phyloP scores from a whole-genome alignment of 30 jellyfish, hydroid and myxozoan species.

The Pelagia noctiluca region DNA sequence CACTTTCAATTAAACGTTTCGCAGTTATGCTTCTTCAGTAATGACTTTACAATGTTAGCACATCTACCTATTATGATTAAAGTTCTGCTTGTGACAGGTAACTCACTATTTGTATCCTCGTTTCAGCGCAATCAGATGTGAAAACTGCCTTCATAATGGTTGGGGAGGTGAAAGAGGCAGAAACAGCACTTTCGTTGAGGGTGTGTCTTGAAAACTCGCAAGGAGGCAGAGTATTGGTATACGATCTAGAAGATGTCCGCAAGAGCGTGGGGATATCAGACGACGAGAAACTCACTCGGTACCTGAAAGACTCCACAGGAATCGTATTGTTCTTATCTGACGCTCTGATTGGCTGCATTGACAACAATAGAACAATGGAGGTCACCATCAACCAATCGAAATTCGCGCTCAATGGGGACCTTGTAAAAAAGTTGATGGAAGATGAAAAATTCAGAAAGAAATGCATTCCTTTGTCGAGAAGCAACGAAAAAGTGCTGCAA shows the following conservation, averaged over 20 bases:
- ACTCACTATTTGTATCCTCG: neutral
- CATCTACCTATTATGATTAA: neutral
- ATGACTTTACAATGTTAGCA: neutral
- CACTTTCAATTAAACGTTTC: neutral
- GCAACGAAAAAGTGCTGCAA: neutral
- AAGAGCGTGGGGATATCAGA: constrained; percentile 9
- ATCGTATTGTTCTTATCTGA: neutral
- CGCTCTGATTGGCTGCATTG: constrained; percentile 33
- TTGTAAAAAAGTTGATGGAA: neutral
- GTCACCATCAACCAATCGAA: constrained; percentile 10
- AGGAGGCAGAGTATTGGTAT: constrained; percentile 15
- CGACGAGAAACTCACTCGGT: constrained; percentile 17
- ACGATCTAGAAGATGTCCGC: constrained; percentile 28
- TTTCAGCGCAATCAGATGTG: neutral
- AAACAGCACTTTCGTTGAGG: constrained; percentile 7
- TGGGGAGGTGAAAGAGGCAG: constrained; percentile 17
- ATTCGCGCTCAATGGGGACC: constrained; percentile 8
- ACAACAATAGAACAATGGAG: neutral
- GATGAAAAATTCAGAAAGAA: constrained; percentile 1
- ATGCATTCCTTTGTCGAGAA: constrained; percentile 7
- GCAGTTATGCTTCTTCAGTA: neutral
- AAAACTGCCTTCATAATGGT: constrained; percentile 33
- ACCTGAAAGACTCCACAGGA: constrained; percentile 17
- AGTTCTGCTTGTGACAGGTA: neutral
- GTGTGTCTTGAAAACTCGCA: constrained; percentile 15